These are phyloP conservation scores for Zalophus californianus DNA, from an alignment of 2,797 vertebrate species.

Conservation along the genomic window DNA sequence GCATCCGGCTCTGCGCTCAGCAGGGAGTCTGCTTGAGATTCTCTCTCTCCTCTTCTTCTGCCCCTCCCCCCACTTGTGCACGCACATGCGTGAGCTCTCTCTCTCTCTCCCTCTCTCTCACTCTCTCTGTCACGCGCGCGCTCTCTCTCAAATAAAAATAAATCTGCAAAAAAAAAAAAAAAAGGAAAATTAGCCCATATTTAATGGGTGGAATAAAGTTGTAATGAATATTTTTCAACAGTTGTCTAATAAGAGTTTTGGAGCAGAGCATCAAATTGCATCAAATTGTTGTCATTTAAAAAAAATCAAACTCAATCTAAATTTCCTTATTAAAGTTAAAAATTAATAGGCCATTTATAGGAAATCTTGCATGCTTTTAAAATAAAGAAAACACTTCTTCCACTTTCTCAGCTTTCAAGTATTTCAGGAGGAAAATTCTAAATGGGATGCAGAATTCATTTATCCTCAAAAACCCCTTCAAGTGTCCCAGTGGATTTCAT, in stretches of 20 bases:
- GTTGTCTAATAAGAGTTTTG: not conserved
- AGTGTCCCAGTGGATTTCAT: not conserved
- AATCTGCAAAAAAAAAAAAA: not conserved
- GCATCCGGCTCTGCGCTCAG: not conserved
- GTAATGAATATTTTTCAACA: constrained; percentile 13
- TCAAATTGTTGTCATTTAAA: not conserved
- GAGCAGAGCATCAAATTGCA: not conserved
- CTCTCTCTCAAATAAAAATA: not conserved
- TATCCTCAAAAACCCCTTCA: not conserved
- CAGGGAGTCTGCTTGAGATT: not conserved
- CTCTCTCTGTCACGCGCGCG: not conserved
- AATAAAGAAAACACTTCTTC: constrained; percentile 42
- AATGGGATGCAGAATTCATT: not conserved
- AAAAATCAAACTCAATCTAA: constrained; percentile 29
- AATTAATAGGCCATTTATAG: constrained; percentile 37
- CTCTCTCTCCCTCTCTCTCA: not conserved
- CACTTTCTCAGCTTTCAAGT: constrained; percentile 14
- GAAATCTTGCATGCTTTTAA: constrained; percentile 20
- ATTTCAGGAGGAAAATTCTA: constrained; percentile 10
- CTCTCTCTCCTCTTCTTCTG: not conserved
- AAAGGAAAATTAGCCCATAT: not conserved
- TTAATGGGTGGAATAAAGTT: not conserved
- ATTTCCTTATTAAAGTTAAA: constrained; percentile 51
- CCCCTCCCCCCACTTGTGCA: not conserved
- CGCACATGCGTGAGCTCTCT: not conserved